These are phyloP conservation scores for Rhogogaster chlorosoma DNA, from an alignment of 2,888 invertebrate species.

Conservation along the genomic window DNA sequence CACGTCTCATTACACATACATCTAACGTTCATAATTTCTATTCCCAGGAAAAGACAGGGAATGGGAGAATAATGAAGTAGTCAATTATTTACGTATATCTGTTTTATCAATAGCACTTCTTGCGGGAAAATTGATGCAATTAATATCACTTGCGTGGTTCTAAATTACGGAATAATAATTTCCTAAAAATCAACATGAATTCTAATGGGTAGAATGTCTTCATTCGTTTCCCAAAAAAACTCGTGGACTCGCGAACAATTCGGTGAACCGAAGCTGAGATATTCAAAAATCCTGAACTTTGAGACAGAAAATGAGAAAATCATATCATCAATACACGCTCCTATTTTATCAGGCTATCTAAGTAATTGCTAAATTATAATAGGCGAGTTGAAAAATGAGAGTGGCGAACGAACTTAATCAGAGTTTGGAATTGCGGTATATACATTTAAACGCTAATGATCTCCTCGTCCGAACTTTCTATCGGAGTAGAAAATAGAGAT, in stretches of 20 bases:
- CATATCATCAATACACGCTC: background rate
- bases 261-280: too few relatives aligned
- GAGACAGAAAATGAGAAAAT: background rate
- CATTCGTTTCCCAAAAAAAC: background rate
- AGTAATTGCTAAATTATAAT: background rate
- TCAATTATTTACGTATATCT: background rate
- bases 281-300: background rate
- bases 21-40: background rate
- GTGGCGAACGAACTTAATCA: background rate
- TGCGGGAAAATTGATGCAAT: background rate
- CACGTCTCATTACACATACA: background rate
- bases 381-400: background rate
- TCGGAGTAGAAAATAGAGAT: slow-evolving; percentile 4
- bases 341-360: background rate
- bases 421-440: background rate
- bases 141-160: background rate
- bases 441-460: background rate
- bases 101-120: background rate
- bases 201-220: background rate
- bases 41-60: background rate
- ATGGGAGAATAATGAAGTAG: background rate
- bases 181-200: background rate
- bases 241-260: background rate
- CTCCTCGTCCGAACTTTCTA: slow-evolving; percentile 12
- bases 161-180: background rate